Percentiles rank a stretch among this genome's conserved stretches.
phyloP scores from a whole-genome alignment of 2,888 invertebrate species.

The Ptycholaimellus sp. region DNA sequence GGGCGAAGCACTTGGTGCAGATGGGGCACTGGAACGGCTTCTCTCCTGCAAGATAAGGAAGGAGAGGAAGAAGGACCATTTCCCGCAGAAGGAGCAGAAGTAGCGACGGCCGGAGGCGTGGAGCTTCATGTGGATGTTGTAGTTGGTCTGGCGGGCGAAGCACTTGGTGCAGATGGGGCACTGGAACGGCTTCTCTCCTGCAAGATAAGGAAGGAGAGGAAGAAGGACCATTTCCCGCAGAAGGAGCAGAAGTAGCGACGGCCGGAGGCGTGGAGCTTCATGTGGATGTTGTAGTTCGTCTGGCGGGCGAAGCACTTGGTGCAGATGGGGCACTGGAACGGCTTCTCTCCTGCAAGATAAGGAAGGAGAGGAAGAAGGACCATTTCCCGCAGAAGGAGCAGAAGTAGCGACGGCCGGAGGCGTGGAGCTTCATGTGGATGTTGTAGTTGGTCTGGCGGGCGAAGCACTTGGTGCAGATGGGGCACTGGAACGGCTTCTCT shows the following conservation, averaged over 20 bases:
- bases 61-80: no score
- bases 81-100: constrained; percentile 10
- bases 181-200: constrained; percentile 7
- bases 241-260: constrained; percentile 9
- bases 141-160: constrained; percentile 9
- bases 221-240: constrained; percentile 11
- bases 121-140: constrained; percentile 9
- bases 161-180: constrained; percentile 9
- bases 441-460: constrained; percentile 8
- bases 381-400: constrained; percentile 10
- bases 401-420: constrained; percentile 9
- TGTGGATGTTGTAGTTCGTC: constrained; percentile 9
- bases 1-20: constrained; percentile 9
- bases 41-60: constrained; percentile 5
- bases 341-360: constrained; percentile 6
- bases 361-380: no score
- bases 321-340: constrained; percentile 9
- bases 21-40: constrained; percentile 8
- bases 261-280: constrained; percentile 10
- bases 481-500: constrained; percentile 8
- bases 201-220: no score
- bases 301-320: constrained; percentile 8
- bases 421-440: constrained; percentile 10
- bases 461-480: constrained; percentile 8
- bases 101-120: constrained; percentile 9